phyloP scores from a whole-genome alignment of 2,888 invertebrate genomes.

The Adineta ricciae region DNA sequence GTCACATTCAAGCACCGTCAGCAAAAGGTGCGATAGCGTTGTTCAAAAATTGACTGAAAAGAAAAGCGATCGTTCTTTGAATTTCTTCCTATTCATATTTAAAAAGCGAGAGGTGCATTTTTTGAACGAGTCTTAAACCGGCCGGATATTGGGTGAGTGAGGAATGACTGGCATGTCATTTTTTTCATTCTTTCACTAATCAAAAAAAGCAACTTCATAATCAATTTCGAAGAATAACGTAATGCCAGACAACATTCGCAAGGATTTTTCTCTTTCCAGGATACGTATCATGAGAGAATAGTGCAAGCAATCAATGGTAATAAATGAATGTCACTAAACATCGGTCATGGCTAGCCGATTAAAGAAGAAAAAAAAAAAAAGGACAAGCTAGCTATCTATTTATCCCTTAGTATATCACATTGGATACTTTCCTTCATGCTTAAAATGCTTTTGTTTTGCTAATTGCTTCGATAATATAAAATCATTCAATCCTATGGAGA shows the following conservation, averaged over 20 bases:
- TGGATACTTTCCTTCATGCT: background rate
- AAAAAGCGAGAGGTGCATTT: background rate
- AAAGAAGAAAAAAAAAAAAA: no score
- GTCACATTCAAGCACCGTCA: background rate
- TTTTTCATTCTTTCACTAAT: background rate
- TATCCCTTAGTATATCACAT: background rate
- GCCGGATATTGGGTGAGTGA: background rate
- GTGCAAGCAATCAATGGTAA: background rate
- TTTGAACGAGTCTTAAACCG: background rate
- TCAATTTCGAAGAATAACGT: no score
- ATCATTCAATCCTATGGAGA: background rate
- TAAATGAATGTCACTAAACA: background rate
- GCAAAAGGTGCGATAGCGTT: background rate
- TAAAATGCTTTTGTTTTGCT: background rate
- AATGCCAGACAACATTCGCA: no score
- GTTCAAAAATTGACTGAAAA: background rate
- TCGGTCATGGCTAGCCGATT: background rate
- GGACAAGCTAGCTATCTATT: background rate
- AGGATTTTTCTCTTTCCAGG: background rate
- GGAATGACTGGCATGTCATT: background rate
- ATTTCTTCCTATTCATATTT: background rate
- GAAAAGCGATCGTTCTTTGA: background rate
- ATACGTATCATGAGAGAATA: background rate
- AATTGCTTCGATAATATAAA: background rate
- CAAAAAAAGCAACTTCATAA: no score